These are phyloP conservation scores for Acanthurus lineatus DNA, from an alignment of 2,797 vertebrate species.

Conservation along the genomic window DNA sequence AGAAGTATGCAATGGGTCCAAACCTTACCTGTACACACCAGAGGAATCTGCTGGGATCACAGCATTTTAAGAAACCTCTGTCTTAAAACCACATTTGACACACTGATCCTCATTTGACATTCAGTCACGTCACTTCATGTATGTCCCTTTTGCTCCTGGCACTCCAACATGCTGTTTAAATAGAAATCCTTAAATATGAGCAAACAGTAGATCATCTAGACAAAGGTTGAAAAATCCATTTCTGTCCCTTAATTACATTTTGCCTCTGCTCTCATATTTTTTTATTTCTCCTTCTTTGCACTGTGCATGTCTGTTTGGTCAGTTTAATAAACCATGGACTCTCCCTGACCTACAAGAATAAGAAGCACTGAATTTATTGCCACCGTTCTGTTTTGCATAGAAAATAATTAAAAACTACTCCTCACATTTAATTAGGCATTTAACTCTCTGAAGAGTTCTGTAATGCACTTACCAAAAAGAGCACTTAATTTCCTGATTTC, in stretches of 20 bases:
- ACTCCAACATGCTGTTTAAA: slow-evolving; percentile 45
- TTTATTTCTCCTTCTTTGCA: slow-evolving; percentile 64
- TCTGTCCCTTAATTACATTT: slow-evolving; percentile 76
- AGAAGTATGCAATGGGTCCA: not conserved
- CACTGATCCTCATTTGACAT: slow-evolving; percentile 33
- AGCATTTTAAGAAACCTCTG: not conserved
- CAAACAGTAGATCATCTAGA: slow-evolving; percentile 69
- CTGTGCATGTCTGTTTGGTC: slow-evolving; percentile 72
- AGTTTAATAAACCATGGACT: slow-evolving; percentile 71
- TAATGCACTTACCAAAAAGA: slow-evolving; percentile 60
- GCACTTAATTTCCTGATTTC: slow-evolving; percentile 53
- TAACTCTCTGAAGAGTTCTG: slow-evolving; percentile 52
- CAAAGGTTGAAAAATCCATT: slow-evolving; percentile 74
- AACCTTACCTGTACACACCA: not conserved
- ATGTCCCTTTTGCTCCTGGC: slow-evolving; percentile 26
- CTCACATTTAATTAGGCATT: slow-evolving; percentile 57
- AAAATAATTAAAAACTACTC: slow-evolving; percentile 63
- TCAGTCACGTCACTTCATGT: slow-evolving; percentile 28
- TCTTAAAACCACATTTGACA: slow-evolving; percentile 27
- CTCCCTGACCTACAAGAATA: slow-evolving; percentile 55
- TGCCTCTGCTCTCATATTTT: slow-evolving; percentile 38
- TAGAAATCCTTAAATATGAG: slow-evolving; percentile 57
- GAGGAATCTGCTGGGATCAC: not conserved
- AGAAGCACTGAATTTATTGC: slow-evolving; percentile 40
- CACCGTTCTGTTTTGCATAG: slow-evolving; percentile 57